phyloP scores from a whole-genome alignment of 2,888 invertebrate species.

The Cheilosia variabilis region DNA sequence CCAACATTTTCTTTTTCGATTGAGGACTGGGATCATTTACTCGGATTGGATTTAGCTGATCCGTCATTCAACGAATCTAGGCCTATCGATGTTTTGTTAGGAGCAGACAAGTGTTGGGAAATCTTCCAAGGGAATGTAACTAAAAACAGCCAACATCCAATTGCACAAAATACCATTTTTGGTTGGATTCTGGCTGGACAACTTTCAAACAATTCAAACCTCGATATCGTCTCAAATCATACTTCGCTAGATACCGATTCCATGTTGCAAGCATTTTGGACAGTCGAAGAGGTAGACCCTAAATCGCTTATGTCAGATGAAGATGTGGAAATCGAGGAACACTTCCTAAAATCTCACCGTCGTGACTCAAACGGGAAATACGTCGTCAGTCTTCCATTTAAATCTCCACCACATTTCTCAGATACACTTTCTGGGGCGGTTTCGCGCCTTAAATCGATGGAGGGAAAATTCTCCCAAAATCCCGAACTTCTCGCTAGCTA shows the following conservation, averaged over 20 bases:
- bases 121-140: slow-evolving; percentile 5
- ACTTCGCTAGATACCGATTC: slow-evolving; percentile 8
- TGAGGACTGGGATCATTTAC: slow-evolving; percentile 5
- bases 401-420: background rate
- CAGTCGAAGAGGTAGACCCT: slow-evolving; percentile 1
- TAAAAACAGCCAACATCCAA: background rate
- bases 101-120: slow-evolving; percentile 10
- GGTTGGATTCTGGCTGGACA: slow-evolving; percentile 8
- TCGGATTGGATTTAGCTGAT: slow-evolving; percentile 19
- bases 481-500: background rate
- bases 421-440: background rate
- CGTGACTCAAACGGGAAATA: slow-evolving; percentile 2
- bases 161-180: slow-evolving; percentile 14
- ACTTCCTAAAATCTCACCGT: background rate
- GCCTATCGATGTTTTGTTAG: slow-evolving; percentile 13
- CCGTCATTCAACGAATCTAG: slow-evolving; percentile 13
- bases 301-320: background rate
- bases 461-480: slow-evolving; percentile 23
- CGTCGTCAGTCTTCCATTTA: slow-evolving; percentile 16
- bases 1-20: background rate
- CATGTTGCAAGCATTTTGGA: slow-evolving; percentile 8
- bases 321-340: slow-evolving; percentile 14
- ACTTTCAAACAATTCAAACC: background rate
- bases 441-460: slow-evolving; percentile 15
- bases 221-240: background rate